Conservation (phyloP, 2,113 vertebrate genomes). For the Gobius niger region DNA sequence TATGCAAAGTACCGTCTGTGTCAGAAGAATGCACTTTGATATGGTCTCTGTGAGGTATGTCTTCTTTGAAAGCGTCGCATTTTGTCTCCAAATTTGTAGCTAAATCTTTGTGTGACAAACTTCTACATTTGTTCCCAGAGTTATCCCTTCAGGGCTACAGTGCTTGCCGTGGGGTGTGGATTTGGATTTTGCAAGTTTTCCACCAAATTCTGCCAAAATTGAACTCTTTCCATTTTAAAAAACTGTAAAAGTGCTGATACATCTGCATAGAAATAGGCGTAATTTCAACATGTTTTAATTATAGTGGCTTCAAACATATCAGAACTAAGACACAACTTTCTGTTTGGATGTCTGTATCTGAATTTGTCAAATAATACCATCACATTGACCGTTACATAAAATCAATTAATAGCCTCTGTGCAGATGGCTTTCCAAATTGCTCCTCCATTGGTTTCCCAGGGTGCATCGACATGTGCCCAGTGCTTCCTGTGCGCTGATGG, state of each 20-base stretch:
- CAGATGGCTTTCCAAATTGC: constrained; percentile 34
- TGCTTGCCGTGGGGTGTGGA: background rate
- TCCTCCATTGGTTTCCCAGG: constrained; percentile 41
- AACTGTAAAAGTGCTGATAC: too few species aligned
- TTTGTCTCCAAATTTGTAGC: too few species aligned
- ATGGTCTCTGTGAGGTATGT: too few species aligned
- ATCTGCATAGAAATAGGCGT: too few species aligned
- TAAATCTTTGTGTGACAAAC: background rate
- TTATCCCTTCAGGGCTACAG: background rate
- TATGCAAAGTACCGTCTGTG: too few species aligned
- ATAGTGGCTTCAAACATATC: too few species aligned
- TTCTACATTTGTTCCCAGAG: background rate
- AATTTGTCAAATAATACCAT: constrained; percentile 7
- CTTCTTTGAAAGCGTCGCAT: too few species aligned
- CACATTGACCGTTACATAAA: constrained; percentile 19
- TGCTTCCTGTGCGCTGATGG: background rate
- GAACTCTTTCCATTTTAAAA: background rate
- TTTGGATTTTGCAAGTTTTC: background rate
- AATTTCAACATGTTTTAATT: too few species aligned
- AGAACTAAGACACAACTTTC: too few species aligned
- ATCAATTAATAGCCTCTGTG: constrained; percentile 33
- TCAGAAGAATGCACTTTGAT: too few species aligned
- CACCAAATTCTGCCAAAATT: constrained; percentile 3
- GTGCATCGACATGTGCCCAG: constrained; percentile 22
- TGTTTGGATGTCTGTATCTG: background rate